phyloP scores from a whole-genome alignment of 2,797 vertebrate species.

The Atherinosoma microstoma region DNA sequence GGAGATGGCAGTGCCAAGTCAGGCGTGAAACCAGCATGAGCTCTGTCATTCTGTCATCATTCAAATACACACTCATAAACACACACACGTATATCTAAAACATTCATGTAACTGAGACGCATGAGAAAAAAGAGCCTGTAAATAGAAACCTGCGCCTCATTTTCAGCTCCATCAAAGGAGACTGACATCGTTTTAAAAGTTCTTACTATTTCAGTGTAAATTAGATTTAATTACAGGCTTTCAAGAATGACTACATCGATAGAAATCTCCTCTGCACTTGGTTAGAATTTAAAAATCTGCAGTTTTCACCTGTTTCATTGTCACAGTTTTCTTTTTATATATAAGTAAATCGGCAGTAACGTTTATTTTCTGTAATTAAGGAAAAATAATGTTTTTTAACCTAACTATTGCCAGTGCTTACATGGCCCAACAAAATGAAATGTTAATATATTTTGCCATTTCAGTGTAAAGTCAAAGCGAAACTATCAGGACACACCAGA shows the following conservation, averaged over 20 bases:
- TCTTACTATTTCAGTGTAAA: not conserved
- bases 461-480: too few species aligned
- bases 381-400: too few species aligned
- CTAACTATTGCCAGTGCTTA: too few species aligned
- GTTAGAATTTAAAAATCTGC: not conserved
- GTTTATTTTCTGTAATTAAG: too few species aligned
- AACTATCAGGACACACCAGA: too few species aligned
- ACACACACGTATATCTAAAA: not conserved
- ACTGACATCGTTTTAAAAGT: conserved; percentile 6
- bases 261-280: not conserved
- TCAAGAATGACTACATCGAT: not conserved
- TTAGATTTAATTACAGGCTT: not conserved
- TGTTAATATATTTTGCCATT: too few species aligned
- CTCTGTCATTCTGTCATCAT: conserved; percentile 12
- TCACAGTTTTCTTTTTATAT: too few species aligned
- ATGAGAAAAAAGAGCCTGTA: not conserved
- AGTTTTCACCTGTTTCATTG: too few species aligned
- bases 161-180: not conserved
- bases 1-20: conserved; percentile 67
- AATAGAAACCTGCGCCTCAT: conserved; percentile 24
- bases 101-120: conserved; percentile 15
- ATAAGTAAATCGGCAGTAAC: too few species aligned
- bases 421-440: too few species aligned
- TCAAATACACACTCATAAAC: conserved; percentile 1
- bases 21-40: conserved; percentile 55